These are phyloP conservation scores for Chrysomela aeneicollis DNA, from an alignment of 2,888 invertebrate genomes.

Conservation along the genomic window DNA sequence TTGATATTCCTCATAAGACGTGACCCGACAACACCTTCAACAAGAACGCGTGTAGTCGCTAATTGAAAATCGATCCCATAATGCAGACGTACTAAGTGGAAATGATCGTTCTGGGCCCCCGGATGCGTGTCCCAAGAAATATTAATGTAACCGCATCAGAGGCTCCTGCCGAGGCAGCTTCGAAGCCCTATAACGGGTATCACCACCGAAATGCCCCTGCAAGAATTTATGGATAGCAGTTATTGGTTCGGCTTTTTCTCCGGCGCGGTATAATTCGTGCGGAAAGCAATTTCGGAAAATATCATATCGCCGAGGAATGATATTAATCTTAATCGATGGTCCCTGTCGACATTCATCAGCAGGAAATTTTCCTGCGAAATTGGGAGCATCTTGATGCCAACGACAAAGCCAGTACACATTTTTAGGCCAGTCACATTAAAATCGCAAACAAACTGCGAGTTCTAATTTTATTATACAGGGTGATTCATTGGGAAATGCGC, in stretches of 20 bases:
- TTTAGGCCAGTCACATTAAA: too few species aligned
- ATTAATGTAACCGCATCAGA: constrained; percentile 3
- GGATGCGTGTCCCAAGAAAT: not conserved
- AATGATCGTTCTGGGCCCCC: not conserved
- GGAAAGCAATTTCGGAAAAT: constrained; percentile 13
- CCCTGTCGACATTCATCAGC: not conserved
- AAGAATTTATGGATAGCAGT: constrained; percentile 1
- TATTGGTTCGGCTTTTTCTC: constrained; percentile 18
- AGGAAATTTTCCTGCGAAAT: not conserved
- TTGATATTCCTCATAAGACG: too few species aligned
- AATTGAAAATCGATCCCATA: not conserved
- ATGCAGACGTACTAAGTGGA: not conserved
- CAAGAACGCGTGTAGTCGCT: not conserved
- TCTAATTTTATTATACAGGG: too few species aligned
- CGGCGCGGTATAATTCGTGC: constrained; percentile 3
- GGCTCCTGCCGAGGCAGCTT: not conserved
- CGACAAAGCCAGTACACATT: too few species aligned
- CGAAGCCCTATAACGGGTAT: not conserved
- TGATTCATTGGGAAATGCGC: too few species aligned
- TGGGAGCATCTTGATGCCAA: too few species aligned
- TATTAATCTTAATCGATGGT: not conserved
- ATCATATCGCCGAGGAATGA: not conserved
- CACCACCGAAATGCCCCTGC: not conserved
- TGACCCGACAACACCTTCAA: too few species aligned
- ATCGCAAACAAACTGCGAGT: too few species aligned